A percentile compares a stretch with the other conserved stretches of the same genome.
Evolutionary conservation across 2,113 vertebrate species (phyloP).

Genomic region (Atlantisia rogersi): DNA sequence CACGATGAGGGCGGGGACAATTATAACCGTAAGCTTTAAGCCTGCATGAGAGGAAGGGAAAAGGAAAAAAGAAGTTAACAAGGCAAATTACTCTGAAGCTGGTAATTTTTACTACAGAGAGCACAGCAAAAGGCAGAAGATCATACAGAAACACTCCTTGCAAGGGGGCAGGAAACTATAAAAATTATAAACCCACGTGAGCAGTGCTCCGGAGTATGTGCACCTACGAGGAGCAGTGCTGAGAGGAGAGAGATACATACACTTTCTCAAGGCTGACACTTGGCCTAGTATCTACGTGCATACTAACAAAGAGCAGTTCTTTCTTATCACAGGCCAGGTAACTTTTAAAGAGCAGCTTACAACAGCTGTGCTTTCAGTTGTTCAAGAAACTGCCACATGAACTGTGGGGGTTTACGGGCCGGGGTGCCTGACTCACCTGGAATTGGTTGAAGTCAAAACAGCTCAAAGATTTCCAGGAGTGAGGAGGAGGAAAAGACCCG

Average conservation of each 20-base stretch:
- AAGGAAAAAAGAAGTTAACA: neutral
- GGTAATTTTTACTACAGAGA: neutral
- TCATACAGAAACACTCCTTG: neutral
- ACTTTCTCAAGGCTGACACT: neutral
- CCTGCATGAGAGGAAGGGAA: conserved; percentile 40
- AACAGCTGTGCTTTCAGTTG: neutral
- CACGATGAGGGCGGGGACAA: conserved; percentile 63
- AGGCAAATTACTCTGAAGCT: neutral
- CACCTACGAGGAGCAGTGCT: neutral
- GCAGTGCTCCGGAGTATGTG: neutral
- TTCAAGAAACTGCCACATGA: neutral
- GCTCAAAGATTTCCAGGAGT: neutral
- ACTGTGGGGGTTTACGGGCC: neutral
- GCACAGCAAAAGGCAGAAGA: neutral
- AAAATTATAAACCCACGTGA: neutral
- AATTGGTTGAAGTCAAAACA: neutral
- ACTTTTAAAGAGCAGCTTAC: neutral
- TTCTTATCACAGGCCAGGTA: neutral
- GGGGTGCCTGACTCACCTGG: neutral
- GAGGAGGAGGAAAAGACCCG: neutral
- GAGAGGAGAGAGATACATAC: neutral
- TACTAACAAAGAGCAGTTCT: neutral
- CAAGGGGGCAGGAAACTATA: neutral
- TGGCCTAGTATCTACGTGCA: neutral
- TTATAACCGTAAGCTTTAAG: conserved; percentile 66